Evolutionary conservation across 2,888 invertebrate genomes (phyloP), one percentile per base, ranked within the genome.

Genomic region (Stramonita haemastoma): DNA sequence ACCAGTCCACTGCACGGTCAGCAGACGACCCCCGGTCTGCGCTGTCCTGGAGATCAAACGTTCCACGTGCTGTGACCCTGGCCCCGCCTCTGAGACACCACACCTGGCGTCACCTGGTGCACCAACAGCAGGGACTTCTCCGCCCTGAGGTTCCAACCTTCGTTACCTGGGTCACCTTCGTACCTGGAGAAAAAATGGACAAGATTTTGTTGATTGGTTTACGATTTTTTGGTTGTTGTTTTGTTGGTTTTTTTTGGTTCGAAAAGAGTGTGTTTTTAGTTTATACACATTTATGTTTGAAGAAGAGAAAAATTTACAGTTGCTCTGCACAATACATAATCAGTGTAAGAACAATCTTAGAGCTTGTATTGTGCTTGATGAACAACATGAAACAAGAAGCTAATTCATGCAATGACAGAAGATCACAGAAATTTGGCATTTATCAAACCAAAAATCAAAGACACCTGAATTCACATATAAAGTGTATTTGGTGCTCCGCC

Each of bases 1-100:
- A 11, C 88, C 88, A 22, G 88, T 84, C 88, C 88, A 88, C 84
- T 88, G 88, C 32, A 88, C 84, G 36, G 88, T 88, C 56, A 88
- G 70, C 36, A 88, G 88, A 34, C 88, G 83, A 5, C 88, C 88
- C 22, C 88, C 88, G 8, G 88, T 88, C 66, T 88, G 88, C 13
- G 79, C 88, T 13, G 83, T 88, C 60, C n/a, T 66, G 36, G 88
- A 88, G 83, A 88, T 88, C n/a, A 88, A n/a, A 17, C 83, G 84
- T 57, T 66, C 19, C 26, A 83, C 66, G 29, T 84, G 88, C 46
- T 83, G 84, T 4, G 88, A 46, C 19, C 88, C 88, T 13, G 84
- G 84, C 15, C 88, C 88, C n/a, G 83, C 46, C 22, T 83, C 81
- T 46, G 88, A 34, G 84, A 56, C 60, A 88, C 88, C 66, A 84